Evolutionary conservation across 2,113 vertebrate species (phyloP).

Genomic region (Calonectris borealis): DNA sequence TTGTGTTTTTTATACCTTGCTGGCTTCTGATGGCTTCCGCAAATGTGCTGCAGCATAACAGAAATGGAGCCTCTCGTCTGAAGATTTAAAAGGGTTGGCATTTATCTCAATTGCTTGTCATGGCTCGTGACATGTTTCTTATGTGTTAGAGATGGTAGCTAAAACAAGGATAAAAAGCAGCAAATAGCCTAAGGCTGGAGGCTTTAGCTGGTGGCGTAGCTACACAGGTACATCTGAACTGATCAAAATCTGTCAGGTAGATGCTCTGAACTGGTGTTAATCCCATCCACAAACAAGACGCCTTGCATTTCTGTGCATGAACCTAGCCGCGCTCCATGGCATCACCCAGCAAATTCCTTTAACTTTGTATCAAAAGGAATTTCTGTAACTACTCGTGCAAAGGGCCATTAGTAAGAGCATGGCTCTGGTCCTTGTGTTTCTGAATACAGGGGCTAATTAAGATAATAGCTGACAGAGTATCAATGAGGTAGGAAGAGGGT

Average conservation of each 20-base stretch:
- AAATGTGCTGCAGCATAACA: background rate
- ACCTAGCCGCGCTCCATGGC: background rate
- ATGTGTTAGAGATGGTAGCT: background rate
- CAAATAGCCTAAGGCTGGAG: conserved; percentile 31
- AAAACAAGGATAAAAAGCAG: conserved; percentile 19
- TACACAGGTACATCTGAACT: background rate
- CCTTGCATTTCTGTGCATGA: background rate
- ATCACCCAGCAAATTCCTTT: background rate
- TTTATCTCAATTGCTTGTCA: conserved; percentile 24
- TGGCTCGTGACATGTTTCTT: conserved; percentile 5
- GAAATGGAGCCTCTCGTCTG: background rate
- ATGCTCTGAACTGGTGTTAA: background rate
- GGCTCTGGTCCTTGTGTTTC: background rate
- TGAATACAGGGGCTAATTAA: background rate
- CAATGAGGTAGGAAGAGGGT: background rate
- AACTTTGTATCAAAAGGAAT: background rate
- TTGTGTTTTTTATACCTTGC: background rate
- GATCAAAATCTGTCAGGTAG: background rate
- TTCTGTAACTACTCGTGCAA: background rate
- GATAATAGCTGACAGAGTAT: background rate
- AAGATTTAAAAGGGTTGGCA: conserved; percentile 4
- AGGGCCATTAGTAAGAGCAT: background rate
- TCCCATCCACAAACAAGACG: background rate
- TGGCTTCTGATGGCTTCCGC: background rate
- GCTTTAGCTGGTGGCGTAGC: background rate